Conservation (phyloP, 1,140 invertebrate genomes). For the Drosophila arizonae region DNA sequence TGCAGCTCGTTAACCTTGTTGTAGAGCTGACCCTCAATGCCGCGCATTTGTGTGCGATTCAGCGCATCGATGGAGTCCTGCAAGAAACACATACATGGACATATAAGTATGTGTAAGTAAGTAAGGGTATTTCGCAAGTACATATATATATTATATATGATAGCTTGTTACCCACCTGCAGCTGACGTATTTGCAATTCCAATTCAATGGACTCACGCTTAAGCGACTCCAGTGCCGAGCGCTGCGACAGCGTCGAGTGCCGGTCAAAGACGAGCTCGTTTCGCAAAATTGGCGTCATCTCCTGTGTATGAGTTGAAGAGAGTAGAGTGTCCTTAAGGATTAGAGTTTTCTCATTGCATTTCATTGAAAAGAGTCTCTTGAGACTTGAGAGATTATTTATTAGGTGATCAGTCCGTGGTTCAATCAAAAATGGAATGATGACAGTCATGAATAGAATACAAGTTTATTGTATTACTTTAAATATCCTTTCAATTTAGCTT, state of each 20-base stretch:
- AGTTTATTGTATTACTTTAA: no score
- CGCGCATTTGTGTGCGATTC: constrained; percentile 93
- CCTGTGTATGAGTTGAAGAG: constrained; percentile 77
- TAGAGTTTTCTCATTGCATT: background rate
- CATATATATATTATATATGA: constrained; percentile 14
- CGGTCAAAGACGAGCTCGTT: constrained; percentile 93
- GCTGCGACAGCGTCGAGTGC: constrained; percentile 88
- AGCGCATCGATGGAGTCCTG: constrained; percentile 93
- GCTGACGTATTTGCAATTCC: constrained; percentile 92
- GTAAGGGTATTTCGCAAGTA: constrained; percentile 5
- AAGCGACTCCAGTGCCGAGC: constrained; percentile 90
- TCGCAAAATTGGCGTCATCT: constrained; percentile 87
- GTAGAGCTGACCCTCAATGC: constrained; percentile 91
- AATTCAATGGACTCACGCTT: constrained; percentile 91
- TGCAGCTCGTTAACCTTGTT: constrained; percentile 97
- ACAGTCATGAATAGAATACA: no score
- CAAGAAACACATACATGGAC: constrained; percentile 2
- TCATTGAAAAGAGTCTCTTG: background rate
- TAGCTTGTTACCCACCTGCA: constrained; percentile 84
- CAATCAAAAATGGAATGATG: no score
- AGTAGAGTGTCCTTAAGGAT: background rate
- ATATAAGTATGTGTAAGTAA: constrained; percentile 8
- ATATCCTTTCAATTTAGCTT: no score
- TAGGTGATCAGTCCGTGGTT: no score
- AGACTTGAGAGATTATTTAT: no score